These are phyloP conservation scores for Trichacis sp. DNA, from an alignment of 2,888 invertebrate species.

Conservation along the genomic window DNA sequence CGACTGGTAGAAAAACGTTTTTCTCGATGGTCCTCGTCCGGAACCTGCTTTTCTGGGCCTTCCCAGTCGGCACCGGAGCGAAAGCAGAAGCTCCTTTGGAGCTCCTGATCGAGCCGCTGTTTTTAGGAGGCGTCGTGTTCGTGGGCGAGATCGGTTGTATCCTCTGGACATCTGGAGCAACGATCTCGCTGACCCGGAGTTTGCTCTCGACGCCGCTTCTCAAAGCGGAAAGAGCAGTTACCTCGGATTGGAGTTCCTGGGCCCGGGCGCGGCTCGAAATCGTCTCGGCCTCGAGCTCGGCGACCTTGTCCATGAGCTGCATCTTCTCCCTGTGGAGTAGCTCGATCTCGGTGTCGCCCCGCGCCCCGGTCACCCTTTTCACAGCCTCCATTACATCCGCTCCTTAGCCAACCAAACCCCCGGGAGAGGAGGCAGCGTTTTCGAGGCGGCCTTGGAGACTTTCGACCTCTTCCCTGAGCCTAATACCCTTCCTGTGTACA, in stretches of 20 bases:
- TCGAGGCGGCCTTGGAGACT: constrained; percentile 73
- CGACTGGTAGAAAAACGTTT: constrained; percentile 51
- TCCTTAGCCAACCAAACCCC: too few species aligned
- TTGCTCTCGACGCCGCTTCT: constrained; percentile 64
- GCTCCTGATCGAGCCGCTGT: constrained; percentile 32
- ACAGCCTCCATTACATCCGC: constrained; percentile 66
- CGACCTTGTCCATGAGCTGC: constrained; percentile 78
- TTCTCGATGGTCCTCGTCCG: constrained; percentile 67
- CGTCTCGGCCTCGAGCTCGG: constrained; percentile 83
- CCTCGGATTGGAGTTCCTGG: constrained; percentile 75
- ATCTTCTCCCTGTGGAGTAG: constrained; percentile 81
- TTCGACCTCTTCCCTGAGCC: constrained; percentile 79
- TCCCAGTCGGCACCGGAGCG: constrained; percentile 45
- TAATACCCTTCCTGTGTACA: constrained; percentile 80
- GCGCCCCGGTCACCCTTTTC: constrained; percentile 47
- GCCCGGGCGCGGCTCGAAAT: constrained; percentile 77
- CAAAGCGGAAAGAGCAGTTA: constrained; percentile 72
- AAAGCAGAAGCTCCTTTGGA: constrained; percentile 59
- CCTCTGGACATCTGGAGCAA: constrained; percentile 56
- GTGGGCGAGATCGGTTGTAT: constrained; percentile 51
- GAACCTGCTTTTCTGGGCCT: constrained; percentile 62
- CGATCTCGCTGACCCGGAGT: constrained; percentile 55
- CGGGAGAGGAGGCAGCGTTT: too few species aligned
- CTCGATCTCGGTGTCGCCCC: constrained; percentile 69
- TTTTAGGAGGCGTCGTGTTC: constrained; percentile 50